These are phyloP conservation scores for Cremastobaeus sp. DNA, from an alignment of 2,888 invertebrate genomes.

Conservation along the genomic window DNA sequence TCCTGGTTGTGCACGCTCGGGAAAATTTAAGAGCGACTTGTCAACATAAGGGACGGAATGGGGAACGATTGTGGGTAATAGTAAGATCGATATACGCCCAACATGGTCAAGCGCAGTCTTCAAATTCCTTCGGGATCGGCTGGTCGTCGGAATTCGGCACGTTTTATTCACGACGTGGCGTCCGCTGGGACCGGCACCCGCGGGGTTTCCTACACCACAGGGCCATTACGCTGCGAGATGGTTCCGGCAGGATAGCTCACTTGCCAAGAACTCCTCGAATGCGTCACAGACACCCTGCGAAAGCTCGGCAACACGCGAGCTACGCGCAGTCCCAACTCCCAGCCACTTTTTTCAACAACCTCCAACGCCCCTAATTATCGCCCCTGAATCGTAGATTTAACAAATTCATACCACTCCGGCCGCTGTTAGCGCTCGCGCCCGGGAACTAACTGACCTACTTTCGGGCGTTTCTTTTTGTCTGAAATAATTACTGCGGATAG, in stretches of 20 bases:
- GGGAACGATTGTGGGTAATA: slow-evolving; percentile 62
- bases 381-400: slow-evolving; percentile 14
- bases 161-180: slow-evolving; percentile 60
- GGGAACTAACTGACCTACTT: slow-evolving; percentile 31
- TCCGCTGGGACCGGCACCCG: slow-evolving; percentile 53
- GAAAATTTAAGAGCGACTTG: slow-evolving; percentile 60
- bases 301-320: slow-evolving; percentile 6
- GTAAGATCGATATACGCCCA: slow-evolving; percentile 59
- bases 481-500: slow-evolving; percentile 41
- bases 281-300: slow-evolving; percentile 35
- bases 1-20: slow-evolving; percentile 38
- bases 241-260: slow-evolving; percentile 53
- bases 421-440: slow-evolving; percentile 1
- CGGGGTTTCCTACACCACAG: slow-evolving; percentile 53
- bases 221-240: slow-evolving; percentile 56
- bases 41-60: slow-evolving; percentile 61
- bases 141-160: slow-evolving; percentile 62
- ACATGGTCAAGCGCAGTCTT: slow-evolving; percentile 47
- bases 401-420: slow-evolving; percentile 13
- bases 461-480: background rate
- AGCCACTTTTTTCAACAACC: slow-evolving; percentile 3
- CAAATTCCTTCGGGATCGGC: slow-evolving; percentile 55
- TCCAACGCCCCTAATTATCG: slow-evolving; percentile 9
- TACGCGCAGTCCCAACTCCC: background rate
- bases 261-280: slow-evolving; percentile 58